A percentile compares a stretch with the other conserved stretches of the same genome.
Conservation (phyloP, 2,888 invertebrate species). For the Harmothoe impar region DNA sequence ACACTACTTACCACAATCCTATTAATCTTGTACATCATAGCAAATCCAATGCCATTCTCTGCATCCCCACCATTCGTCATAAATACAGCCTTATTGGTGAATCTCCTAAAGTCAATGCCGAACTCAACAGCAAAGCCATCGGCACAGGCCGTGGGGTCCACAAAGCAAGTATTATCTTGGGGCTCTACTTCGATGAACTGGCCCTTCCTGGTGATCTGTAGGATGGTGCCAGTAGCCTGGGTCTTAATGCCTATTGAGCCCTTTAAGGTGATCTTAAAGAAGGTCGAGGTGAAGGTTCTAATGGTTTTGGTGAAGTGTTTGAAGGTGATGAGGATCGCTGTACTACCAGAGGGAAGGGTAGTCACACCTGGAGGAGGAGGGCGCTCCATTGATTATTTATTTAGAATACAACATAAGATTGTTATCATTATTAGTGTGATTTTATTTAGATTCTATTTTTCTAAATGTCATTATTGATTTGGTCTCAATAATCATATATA, state of each 20-base stretch:
- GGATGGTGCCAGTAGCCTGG: neutral
- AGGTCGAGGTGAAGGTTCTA: neutral
- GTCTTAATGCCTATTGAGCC: neutral
- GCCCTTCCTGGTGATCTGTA: neutral
- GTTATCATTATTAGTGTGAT: neutral
- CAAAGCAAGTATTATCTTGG: neutral
- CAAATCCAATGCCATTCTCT: neutral
- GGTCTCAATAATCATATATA: too few species aligned
- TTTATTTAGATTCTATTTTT: neutral
- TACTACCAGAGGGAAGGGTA: neutral
- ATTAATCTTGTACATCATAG: slow-evolving; percentile 33
- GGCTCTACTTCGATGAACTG: neutral
- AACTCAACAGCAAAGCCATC: slow-evolving; percentile 41
- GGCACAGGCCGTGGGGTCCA: neutral
- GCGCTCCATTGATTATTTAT: neutral
- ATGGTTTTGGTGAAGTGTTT: slow-evolving; percentile 12
- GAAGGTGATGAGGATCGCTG: neutral
- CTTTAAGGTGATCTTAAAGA: neutral
- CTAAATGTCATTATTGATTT: too few species aligned
- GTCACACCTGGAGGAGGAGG: neutral
- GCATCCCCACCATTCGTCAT: slow-evolving; percentile 17
- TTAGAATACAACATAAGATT: neutral
- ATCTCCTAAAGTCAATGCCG: neutral
- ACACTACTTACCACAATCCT: neutral
- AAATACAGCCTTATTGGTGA: neutral